phyloP scores from a whole-genome alignment of 2,888 invertebrate species.

The Argyresthia goedartella region DNA sequence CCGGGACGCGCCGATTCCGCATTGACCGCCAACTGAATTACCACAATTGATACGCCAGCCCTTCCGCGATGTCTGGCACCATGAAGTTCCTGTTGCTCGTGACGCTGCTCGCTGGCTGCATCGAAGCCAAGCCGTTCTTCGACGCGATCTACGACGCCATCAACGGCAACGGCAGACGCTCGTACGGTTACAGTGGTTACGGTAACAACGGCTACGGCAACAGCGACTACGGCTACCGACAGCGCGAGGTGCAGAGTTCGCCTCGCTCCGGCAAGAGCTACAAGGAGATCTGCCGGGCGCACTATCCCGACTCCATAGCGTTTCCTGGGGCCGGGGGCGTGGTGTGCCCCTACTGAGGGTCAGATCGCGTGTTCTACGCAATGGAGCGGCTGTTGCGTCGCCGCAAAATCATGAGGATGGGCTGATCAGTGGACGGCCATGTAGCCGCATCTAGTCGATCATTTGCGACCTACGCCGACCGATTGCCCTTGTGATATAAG shows the following conservation, averaged over 20 bases:
- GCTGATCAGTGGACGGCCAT: conserved; percentile 20
- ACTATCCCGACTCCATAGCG: conserved; percentile 68
- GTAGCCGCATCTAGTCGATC: neutral
- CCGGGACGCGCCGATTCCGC: conserved; percentile 36
- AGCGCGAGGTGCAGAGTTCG: conserved; percentile 23
- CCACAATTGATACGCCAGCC: conserved; percentile 36
- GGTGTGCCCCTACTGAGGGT: conserved; percentile 74
- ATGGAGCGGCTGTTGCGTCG: conserved; percentile 62
- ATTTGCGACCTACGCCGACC: neutral
- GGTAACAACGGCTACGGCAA: conserved; percentile 33
- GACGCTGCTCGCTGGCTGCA: conserved; percentile 23
- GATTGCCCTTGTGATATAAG: no score
- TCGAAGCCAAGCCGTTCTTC: conserved; percentile 51
- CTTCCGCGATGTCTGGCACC: conserved; percentile 55
- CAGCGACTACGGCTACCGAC: conserved; percentile 23
- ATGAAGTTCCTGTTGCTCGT: conserved; percentile 23
- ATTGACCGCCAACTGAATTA: conserved; percentile 57
- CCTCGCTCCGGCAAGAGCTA: conserved; percentile 67
- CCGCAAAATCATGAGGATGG: conserved; percentile 66
- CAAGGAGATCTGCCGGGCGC: conserved; percentile 78
- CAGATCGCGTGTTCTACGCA: conserved; percentile 68
- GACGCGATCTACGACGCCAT: conserved; percentile 60
- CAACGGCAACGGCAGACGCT: conserved; percentile 46
- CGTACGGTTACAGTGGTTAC: conserved; percentile 44
- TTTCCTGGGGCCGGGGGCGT: conserved; percentile 70